Conservation (phyloP, 2,888 invertebrate genomes). For the Dyspetes luteomarginatus region DNA sequence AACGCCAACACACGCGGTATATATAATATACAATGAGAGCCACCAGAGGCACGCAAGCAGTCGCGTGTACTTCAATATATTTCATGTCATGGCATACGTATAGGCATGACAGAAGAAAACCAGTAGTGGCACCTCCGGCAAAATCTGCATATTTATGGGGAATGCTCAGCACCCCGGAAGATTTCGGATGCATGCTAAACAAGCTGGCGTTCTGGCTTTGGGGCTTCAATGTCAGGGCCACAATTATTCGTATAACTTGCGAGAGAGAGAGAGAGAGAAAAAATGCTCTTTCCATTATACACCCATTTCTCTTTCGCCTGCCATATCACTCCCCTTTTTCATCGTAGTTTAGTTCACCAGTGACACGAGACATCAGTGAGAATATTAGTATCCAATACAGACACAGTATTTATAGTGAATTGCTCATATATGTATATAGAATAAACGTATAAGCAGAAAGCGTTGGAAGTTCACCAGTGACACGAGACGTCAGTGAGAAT, state of each 20-base stretch:
- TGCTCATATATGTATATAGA: not conserved
- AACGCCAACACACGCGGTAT: constrained; percentile 15
- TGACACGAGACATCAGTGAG: constrained; percentile 29
- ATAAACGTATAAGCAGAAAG: constrained; percentile 22
- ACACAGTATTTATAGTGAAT: constrained; percentile 4
- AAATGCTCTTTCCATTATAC: not conserved
- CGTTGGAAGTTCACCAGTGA: constrained; percentile 42
- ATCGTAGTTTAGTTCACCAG: constrained; percentile 45
- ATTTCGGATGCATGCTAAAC: constrained; percentile 80
- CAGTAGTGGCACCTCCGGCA: constrained; percentile 65
- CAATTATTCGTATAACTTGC: constrained; percentile 60
- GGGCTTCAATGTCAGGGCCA: constrained; percentile 65
- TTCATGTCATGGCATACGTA: constrained; percentile 18
- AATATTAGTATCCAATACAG: constrained; percentile 44
- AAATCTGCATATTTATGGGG: constrained; percentile 79
- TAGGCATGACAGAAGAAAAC: constrained; percentile 39
- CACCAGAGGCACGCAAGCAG: constrained; percentile 14
- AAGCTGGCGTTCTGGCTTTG: constrained; percentile 66
- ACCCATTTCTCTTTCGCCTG: not conserved
- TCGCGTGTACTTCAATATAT: constrained; percentile 10
- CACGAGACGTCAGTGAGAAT: not conserved
- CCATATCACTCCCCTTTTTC: constrained; percentile 6
- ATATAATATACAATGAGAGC: constrained; percentile 31
- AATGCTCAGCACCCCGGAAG: constrained; percentile 77
- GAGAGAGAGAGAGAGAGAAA: not conserved